Evolutionary conservation across 2,888 invertebrate species (phyloP), one percentile per base, ranked within the genome.

Genomic region (Erebia ligea): DNA sequence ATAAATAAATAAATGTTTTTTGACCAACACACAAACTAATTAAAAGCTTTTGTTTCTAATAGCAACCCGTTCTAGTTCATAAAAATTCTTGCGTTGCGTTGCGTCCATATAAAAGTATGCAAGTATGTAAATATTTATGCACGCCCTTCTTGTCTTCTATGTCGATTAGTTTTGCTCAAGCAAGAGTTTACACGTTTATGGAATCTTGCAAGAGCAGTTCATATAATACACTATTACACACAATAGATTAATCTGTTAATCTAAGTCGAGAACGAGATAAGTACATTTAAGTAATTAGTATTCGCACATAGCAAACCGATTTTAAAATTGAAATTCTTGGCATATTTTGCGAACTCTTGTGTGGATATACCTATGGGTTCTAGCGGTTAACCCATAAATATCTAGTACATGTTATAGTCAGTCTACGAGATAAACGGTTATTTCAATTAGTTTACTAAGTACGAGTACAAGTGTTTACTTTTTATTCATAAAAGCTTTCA

Each of bases 401-500:
- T 34, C 6, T 1, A 34, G 34, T 34, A 34, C 34, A 34, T 34
- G 6, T 34, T 34, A 34, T 34, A 34, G 34, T 34, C 6, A 34
- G 34, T 34, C 5, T 34, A 34, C 34, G 34, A 56, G 13, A 21
- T 13, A 56, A 56, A 56, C 56, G 15, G 25, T 57, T 57, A 57
- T 13, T 15, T 57, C 56, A 56, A 56, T 56, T 21, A 56, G 21
- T 21, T 56, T 21, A 10, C 11, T 56, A 11, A 19, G 56, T 56
- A 11, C 6, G 21, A 56, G 8, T 56, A 11, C 6, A 56, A 56
- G 8, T 56, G 21, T 56, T 56, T 56, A 19, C 21, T 56, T 19
- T 56, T 56, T 56, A 21, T 21, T 19, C 11, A 10, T 56, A 56
- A 57, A 25, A 57, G 56, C 56, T 57, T 57, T 57, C 25, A 57